A percentile compares a stretch with the other conserved stretches of the same genome.
Conservation (phyloP, 64 coral and sea anemone genomes). For the Montipora efflorescens region DNA sequence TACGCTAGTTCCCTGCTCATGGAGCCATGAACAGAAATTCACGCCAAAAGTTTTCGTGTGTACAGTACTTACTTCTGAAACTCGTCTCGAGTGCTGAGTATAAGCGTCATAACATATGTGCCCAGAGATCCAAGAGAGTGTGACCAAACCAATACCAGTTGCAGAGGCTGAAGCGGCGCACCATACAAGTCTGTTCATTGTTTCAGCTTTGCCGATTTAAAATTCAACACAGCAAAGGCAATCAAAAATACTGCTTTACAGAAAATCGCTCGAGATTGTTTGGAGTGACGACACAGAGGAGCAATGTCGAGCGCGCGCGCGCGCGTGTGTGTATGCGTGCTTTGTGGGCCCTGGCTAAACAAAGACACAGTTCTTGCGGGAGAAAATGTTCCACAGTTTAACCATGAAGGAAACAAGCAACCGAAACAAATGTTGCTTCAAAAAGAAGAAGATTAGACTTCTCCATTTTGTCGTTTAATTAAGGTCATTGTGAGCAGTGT, state of each 20-base stretch:
- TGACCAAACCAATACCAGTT: neutral
- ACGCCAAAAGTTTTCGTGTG: neutral
- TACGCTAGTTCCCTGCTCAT: neutral
- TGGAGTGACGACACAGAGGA: neutral
- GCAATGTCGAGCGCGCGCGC: neutral
- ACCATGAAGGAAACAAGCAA: no score
- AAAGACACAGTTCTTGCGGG: no score
- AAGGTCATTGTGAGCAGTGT: no score
- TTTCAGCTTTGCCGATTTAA: neutral
- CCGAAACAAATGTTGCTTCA: no score
- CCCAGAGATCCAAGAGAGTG: neutral
- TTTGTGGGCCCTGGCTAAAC: no score
- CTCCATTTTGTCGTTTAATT: no score
- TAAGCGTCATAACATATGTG: neutral
- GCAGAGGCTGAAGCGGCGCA: neutral
- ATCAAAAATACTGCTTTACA: neutral
- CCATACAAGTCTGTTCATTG: conserved; percentile 5
- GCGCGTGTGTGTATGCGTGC: neutral
- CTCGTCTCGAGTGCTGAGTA: neutral
- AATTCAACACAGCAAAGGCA: neutral
- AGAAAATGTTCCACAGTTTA: no score
- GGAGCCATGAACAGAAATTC: neutral
- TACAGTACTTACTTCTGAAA: neutral
- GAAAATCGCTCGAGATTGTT: neutral
- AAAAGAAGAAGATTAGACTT: no score